Evolutionary conservation across 1,140 invertebrate genomes (phyloP), one percentile per base, ranked within the genome.

Genomic region (Eumeta japonica): DNA sequence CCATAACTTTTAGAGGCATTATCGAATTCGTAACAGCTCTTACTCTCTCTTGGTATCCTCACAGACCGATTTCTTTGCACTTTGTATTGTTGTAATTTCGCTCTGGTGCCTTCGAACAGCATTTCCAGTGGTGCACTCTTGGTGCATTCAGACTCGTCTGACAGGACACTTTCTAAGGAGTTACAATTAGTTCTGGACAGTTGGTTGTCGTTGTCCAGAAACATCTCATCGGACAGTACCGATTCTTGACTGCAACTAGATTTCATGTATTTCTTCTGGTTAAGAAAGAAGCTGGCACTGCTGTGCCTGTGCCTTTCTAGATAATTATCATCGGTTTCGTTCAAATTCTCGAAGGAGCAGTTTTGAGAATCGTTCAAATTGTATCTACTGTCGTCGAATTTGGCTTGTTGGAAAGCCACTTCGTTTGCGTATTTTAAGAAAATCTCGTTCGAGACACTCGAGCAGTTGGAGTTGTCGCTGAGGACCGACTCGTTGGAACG

Each of bases 81-180:
- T 9, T 60, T 52, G 48, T 54, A 62, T 20, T 41, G 49, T 43
- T 58, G 55, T 47, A 52, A 62, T 31, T 50, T 60, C 24, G 50
- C 59, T 47, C 52, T 62, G 10, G 59, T 56, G 18, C 74, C 72
- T 48, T 82, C 80, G 37, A 86, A 85, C 1, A 86, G 56, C 63
- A 83, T 82, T 63, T 87, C 86, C 15, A 88, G 58, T 0, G 86
- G 86, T 1, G 86, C 86, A 27, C 84, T 86, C 59, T 88, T 88
- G 9, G 85, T 86, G 46, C 83, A 78, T 52, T 87, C 85, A 1
- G 86, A 88, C 37, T 88, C 87, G 62, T 89, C 87, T 0, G 86
- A 89, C 2, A 89, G 54, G 18, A 90, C 83, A 48, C 87, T 89
- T 55, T 89, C 88, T 47, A 88, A 75, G 33, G 86, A 89, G 55